Evolutionary conservation across 2,797 vertebrate genomes (phyloP).

Genomic region (Pangasius macronema): DNA sequence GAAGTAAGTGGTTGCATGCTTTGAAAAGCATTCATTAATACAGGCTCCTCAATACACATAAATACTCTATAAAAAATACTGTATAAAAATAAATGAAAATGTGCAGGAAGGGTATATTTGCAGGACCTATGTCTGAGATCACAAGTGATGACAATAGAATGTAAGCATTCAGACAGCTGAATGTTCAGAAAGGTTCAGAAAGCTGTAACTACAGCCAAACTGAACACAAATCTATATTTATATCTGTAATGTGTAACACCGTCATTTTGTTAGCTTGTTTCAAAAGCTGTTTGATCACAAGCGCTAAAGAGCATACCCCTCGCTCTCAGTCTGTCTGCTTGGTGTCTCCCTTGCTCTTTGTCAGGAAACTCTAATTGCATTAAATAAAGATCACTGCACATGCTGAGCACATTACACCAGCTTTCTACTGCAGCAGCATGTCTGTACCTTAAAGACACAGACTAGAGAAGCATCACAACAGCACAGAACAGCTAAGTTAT

Average conservation of each 20-base stretch:
- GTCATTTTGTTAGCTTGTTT: conserved; percentile 23
- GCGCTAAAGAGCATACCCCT: conserved; percentile 51
- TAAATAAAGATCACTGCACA: conserved; percentile 73
- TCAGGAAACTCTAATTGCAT: conserved; percentile 77
- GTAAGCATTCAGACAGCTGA: neutral
- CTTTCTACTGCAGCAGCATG: conserved; percentile 65
- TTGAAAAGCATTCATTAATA: conserved; percentile 12
- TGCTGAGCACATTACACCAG: conserved; percentile 63
- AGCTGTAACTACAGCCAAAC: neutral
- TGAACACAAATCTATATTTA: neutral
- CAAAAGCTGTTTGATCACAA: conserved; percentile 57
- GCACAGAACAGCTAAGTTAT: neutral
- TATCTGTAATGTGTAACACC: neutral
- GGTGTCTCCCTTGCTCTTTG: conserved; percentile 46
- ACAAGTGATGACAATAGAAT: neutral
- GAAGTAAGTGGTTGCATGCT: neutral
- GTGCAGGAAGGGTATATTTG: neutral
- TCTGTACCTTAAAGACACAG: conserved; percentile 70
- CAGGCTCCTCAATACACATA: neutral
- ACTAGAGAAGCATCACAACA: neutral
- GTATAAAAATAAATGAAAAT: neutral
- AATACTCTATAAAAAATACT: neutral
- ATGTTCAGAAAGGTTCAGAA: neutral
- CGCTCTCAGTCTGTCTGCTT: conserved; percentile 46
- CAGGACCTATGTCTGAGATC: neutral